Evolutionary conservation across 2,888 invertebrate species (phyloP), one percentile per base, ranked within the genome.

Genomic region (Crocallis elinguaria): DNA sequence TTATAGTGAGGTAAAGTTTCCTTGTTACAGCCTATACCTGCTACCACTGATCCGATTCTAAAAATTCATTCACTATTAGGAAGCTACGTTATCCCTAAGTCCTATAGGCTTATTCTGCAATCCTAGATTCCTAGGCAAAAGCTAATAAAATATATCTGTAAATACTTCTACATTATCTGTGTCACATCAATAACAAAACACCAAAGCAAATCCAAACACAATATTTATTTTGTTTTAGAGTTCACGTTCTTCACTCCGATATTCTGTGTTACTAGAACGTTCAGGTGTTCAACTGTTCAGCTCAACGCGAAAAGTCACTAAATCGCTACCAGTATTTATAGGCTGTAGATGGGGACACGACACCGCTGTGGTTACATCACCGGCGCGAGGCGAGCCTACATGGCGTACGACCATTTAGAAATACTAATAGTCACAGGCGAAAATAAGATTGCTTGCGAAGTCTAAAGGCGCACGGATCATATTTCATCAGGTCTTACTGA

Each of bases 261-360:
- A 5, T 16, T 29, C 27, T 29, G 41, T 41, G 12, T 14, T 13
- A 14, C 12, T 32, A 29, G 32, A 49, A 46, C 43, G 49, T 51
- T 38, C 32, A 19, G 0, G 2, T 17, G 39, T 46, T 35, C 42
- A 21, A 36, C 49, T 57, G 56, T 50, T 25, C 30, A 39, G 30
- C 13, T 46, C 21, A 51, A 23, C 30, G 25, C 43, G 71, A 68
- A 63, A 66, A 70, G 68, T 67, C 74, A 69, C 71, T 75, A 75
- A 73, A 72, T 70, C 69, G 63, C 79, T 77, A 75, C 82, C 73
- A 71, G 73, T 80, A 79, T 82, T 81, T 81, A 82, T 82, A 70
- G 76, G 69, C 62, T 65, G 64, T 64, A 49, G 56, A 62, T 42
- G 41, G 57, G 56, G 64, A 68, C 65, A 63, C 36, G 58, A 36